A percentile compares a stretch with the other conserved stretches of the same genome.
Conservation (phyloP, 2,113 vertebrate genomes). For the Aythya baeri region DNA sequence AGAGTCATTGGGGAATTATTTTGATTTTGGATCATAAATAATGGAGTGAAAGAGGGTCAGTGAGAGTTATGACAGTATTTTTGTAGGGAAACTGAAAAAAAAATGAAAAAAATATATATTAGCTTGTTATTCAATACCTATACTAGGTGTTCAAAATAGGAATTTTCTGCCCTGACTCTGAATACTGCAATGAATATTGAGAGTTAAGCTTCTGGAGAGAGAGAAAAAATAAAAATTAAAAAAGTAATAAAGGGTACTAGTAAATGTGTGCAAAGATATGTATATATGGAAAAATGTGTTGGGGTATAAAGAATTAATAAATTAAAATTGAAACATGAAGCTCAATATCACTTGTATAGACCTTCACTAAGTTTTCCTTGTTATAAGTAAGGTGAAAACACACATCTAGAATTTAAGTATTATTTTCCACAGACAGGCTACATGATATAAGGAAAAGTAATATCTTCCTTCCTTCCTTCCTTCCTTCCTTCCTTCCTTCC, state of each 20-base stretch:
- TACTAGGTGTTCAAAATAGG: background rate
- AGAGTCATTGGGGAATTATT: background rate
- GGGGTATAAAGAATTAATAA: background rate
- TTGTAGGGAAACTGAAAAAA: background rate
- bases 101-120: too few species aligned
- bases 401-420: background rate
- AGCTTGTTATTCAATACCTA: too few species aligned
- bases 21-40: background rate
- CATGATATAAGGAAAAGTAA: background rate
- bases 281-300: background rate
- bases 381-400: background rate
- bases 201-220: background rate
- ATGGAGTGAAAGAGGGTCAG: background rate
- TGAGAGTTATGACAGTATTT: background rate
- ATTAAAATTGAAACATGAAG: background rate
- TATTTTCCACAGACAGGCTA: background rate
- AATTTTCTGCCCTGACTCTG: background rate
- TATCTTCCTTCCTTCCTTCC: too few species aligned
- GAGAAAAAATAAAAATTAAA: too few species aligned
- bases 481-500: too few species aligned
- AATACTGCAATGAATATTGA: background rate
- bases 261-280: background rate
- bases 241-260: too few species aligned
- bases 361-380: background rate
- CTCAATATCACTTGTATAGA: background rate